Conservation (phyloP, 1,140 invertebrate genomes). For the Anadara kagoshimensis region DNA sequence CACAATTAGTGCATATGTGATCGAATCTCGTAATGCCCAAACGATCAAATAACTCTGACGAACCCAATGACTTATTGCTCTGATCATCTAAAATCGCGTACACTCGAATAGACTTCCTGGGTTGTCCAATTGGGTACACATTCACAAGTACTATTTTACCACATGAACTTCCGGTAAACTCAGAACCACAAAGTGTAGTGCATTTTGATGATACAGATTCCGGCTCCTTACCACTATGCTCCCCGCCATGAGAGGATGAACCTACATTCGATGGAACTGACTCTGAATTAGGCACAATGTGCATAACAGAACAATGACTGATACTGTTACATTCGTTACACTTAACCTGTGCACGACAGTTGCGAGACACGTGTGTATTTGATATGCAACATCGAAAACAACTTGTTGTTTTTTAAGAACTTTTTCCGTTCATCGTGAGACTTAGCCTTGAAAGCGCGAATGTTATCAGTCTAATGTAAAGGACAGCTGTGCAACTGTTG, state of each 20-base stretch:
- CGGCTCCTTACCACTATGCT: not conserved
- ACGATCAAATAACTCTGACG: slow-evolving; percentile 20
- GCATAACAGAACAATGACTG: slow-evolving; percentile 24
- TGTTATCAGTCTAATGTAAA: slow-evolving; percentile 1
- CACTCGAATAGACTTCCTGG: slow-evolving; percentile 15
- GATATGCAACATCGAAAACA: slow-evolving; percentile 36
- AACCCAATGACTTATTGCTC: slow-evolving; percentile 37
- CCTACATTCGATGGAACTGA: too few species aligned
- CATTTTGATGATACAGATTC: slow-evolving; percentile 10
- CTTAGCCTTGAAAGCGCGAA: slow-evolving; percentile 3
- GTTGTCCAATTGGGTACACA: slow-evolving; percentile 10
- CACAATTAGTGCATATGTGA: slow-evolving; percentile 20
- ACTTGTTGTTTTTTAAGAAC: slow-evolving; percentile 2
- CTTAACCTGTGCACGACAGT: slow-evolving; percentile 21
- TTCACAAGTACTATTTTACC: slow-evolving; percentile 27
- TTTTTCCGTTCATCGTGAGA: not conserved
- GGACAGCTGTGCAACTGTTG: not conserved
- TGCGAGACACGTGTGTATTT: slow-evolving; percentile 14
- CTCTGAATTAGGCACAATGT: not conserved
- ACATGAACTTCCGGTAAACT: slow-evolving; percentile 38
- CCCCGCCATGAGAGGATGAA: slow-evolving; percentile 33
- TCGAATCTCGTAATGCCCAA: slow-evolving; percentile 6
- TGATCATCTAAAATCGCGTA: slow-evolving; percentile 51
- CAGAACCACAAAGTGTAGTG: slow-evolving; percentile 7
- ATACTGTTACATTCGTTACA: slow-evolving; percentile 24